A percentile compares a stretch with the other conserved stretches of the same genome.
phyloP scores from a whole-genome alignment of 2,797 vertebrate species.

The Coracias cyanogaster region DNA sequence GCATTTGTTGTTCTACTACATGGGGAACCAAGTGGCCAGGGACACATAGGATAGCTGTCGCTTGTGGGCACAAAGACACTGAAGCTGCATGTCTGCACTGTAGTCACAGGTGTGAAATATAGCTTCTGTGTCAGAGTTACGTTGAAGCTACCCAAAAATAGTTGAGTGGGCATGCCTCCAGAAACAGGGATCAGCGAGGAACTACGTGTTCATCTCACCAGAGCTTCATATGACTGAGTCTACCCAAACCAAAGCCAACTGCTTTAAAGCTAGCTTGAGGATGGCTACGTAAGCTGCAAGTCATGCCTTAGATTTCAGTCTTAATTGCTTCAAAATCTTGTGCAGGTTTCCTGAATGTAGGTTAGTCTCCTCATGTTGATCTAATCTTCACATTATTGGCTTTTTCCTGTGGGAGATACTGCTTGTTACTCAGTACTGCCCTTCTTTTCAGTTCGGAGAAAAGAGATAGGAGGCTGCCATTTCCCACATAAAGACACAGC shows the following conservation, averaged over 20 bases:
- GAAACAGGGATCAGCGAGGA: background rate
- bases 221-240: background rate
- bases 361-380: background rate
- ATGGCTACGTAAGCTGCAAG: background rate
- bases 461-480: background rate
- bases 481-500: background rate
- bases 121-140: background rate
- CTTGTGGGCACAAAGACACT: background rate
- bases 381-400: background rate
- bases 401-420: background rate
- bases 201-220: rapidly evolving
- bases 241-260: background rate
- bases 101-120: background rate
- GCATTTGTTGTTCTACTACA: background rate
- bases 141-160: background rate
- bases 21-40: background rate
- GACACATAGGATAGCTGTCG: background rate
- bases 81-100: background rate
- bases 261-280: background rate
- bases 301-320: background rate
- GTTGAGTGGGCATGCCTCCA: background rate
- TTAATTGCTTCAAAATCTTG: background rate
- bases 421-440: background rate
- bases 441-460: background rate
- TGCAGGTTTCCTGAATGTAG: background rate